Evolutionary conservation across 1,140 invertebrate genomes (phyloP).

Genomic region (Rhyzopertha dominica): DNA sequence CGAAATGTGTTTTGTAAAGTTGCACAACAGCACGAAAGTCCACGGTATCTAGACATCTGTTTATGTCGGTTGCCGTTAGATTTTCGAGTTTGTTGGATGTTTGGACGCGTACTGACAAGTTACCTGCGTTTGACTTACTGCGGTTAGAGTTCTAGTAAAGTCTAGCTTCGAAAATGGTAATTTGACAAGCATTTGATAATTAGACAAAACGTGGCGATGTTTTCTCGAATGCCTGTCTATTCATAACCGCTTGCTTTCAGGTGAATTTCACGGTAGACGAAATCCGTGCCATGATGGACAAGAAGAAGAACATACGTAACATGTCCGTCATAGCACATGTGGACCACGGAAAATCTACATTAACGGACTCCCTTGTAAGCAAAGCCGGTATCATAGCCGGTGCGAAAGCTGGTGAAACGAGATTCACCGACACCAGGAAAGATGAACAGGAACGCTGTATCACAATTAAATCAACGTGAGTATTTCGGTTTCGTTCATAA

Average conservation of each 20-base stretch:
- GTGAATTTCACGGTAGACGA: conserved; percentile 99
- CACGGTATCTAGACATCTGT: conserved; percentile 1
- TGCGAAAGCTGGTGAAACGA: conserved; percentile 96
- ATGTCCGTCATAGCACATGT: conserved; percentile 99
- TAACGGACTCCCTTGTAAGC: conserved; percentile 98
- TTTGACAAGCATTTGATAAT: neutral
- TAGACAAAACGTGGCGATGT: conserved; percentile 14
- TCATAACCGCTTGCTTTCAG: conserved; percentile 53
- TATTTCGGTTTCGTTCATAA: conserved; percentile 27
- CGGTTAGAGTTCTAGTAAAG: neutral
- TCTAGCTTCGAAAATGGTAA: neutral
- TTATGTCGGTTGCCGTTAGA: neutral
- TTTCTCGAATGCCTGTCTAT: neutral
- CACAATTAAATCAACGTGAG: conserved; percentile 99
- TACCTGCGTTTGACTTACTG: conserved; percentile 6
- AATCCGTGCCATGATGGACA: conserved; percentile 99
- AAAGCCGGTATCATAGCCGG: conserved; percentile 99
- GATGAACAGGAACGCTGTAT: conserved; percentile 99
- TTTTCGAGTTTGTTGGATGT: neutral
- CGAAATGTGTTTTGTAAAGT: conserved; percentile 23
- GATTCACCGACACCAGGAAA: conserved; percentile 99
- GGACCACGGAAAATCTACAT: conserved; percentile 99
- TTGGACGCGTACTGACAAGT: neutral
- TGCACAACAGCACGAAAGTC: conserved; percentile 45
- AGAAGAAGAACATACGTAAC: conserved; percentile 98